These are phyloP conservation scores for Cheiracanthium punctorium DNA, from an alignment of 2,888 invertebrate species.

Conservation along the genomic window DNA sequence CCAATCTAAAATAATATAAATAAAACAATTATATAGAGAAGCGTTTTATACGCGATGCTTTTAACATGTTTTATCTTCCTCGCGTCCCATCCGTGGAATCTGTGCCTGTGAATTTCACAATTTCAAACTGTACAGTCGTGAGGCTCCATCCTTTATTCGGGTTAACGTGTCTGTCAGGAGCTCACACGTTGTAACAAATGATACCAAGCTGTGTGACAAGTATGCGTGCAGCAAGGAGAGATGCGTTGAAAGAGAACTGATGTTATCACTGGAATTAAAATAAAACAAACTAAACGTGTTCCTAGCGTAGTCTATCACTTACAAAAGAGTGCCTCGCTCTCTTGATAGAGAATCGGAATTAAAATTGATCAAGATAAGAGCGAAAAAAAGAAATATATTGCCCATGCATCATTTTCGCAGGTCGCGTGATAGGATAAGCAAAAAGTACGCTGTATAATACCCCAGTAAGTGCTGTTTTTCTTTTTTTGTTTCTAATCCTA, in stretches of 20 bases:
- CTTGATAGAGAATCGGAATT: conserved; percentile 4
- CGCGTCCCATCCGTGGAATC: no score
- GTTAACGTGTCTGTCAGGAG: no score
- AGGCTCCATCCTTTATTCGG: no score
- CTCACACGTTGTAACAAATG: no score
- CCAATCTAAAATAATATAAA: no score
- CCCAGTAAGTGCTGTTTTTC: conserved; percentile 50
- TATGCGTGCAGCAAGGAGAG: not conserved
- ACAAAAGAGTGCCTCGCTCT: not conserved
- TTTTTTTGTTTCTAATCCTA: conserved; percentile 12
- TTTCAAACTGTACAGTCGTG: no score
- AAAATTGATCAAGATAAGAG: conserved; percentile 11
- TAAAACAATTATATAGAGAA: no score
- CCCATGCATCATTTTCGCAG: conserved; percentile 52
- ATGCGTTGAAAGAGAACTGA: not conserved
- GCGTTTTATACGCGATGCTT: no score
- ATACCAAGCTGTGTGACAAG: not conserved
- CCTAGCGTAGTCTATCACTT: not conserved
- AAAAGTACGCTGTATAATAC: conserved; percentile 37
- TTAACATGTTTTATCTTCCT: no score
- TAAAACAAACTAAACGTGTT: not conserved
- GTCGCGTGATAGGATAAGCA: conserved; percentile 29
- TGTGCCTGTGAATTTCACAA: no score
- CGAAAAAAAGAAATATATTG: conserved; percentile 10
- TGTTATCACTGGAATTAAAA: not conserved